Conservation (phyloP, 2,888 invertebrate species). For the Dynastes grantii region DNA sequence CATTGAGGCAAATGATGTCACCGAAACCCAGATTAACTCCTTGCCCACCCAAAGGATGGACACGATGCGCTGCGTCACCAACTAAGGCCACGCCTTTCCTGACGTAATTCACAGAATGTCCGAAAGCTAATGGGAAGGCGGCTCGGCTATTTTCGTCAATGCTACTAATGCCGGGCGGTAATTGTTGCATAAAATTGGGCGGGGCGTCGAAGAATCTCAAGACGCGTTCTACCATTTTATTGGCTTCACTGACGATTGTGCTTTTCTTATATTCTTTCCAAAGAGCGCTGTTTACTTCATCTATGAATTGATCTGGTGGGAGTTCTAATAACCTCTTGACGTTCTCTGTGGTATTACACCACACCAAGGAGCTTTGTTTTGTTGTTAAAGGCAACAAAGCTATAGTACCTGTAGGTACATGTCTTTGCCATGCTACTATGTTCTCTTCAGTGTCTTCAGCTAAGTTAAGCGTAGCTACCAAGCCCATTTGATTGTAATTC, state of each 20-base stretch:
- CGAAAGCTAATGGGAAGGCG: slow-evolving; percentile 93
- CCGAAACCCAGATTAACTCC: slow-evolving; percentile 98
- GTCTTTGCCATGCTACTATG: slow-evolving; percentile 96
- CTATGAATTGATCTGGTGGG: slow-evolving; percentile 86
- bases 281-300: slow-evolving; percentile 89
- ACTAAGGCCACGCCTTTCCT: slow-evolving; percentile 87
- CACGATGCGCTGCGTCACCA: slow-evolving; percentile 92
- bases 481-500: slow-evolving; percentile 91
- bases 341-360: slow-evolving; percentile 86
- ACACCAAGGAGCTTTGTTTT: slow-evolving; percentile 90
- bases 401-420: slow-evolving; percentile 92
- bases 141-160: slow-evolving; percentile 81
- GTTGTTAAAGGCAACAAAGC: slow-evolving; percentile 83
- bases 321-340: slow-evolving; percentile 83
- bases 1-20: slow-evolving; percentile 85
- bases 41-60: slow-evolving; percentile 98
- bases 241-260: slow-evolving; percentile 73
- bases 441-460: slow-evolving; percentile 88
- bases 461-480: slow-evolving; percentile 92
- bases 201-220: slow-evolving; percentile 68
- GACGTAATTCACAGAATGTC: slow-evolving; percentile 91
- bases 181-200: slow-evolving; percentile 66
- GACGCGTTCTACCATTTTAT: slow-evolving; percentile 72
- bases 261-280: slow-evolving; percentile 77
- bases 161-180: slow-evolving; percentile 79